Conservation (phyloP, 2,113 vertebrate genomes). For the Rhipidura dahli region DNA sequence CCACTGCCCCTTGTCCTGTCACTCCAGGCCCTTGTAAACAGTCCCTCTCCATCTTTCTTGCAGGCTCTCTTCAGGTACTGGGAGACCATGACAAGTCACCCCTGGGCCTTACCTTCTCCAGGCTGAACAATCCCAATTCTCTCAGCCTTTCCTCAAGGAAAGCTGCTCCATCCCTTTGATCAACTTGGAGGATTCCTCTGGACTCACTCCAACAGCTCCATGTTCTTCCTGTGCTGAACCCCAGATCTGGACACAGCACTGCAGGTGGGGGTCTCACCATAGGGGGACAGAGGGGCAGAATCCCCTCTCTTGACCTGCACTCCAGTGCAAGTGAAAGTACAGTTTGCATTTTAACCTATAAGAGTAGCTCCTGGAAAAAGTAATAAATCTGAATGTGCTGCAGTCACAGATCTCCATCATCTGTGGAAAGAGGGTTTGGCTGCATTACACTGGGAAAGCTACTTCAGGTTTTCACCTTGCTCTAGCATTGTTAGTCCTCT, state of each 20-base stretch:
- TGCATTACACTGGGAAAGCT: not conserved
- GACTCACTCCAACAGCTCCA: not conserved
- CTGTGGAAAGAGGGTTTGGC: not conserved
- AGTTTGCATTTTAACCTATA: not conserved
- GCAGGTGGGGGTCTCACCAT: not conserved
- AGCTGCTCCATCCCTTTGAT: not conserved
- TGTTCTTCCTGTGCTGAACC: not conserved
- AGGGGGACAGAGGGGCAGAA: not conserved
- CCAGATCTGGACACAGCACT: not conserved
- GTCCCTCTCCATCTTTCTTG: not conserved
- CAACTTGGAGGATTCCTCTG: accelerated
- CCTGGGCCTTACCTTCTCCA: not conserved
- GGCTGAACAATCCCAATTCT: not conserved
- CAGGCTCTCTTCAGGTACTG: not conserved
- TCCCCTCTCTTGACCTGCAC: not conserved
- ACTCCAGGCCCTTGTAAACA: accelerated
- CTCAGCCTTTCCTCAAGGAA: not conserved
- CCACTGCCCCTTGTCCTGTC: not conserved
- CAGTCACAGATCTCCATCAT: not conserved
- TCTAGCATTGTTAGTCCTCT: not conserved
- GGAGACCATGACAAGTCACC: not conserved
- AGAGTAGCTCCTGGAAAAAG: not conserved
- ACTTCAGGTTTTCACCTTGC: not conserved
- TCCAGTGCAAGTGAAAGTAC: not conserved
- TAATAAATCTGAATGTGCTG: not conserved